Evolutionary conservation across 2,888 invertebrate genomes (phyloP), one percentile per base, ranked within the genome.

Genomic region (Amiota minor): DNA sequence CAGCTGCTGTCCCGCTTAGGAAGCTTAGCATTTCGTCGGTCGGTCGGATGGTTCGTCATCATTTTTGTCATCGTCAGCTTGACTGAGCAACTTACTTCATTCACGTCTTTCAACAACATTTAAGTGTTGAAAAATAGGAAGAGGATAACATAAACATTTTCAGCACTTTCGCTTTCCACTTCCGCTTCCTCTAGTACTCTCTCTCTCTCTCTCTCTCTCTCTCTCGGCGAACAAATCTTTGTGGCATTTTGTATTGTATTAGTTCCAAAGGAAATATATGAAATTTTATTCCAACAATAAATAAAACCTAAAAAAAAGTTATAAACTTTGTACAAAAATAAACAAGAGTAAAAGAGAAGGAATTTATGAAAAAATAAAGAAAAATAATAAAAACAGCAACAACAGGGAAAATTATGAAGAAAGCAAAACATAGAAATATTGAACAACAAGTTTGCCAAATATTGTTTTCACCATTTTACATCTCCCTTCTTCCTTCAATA

Each of bases 231-330:
- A 8, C 35, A 35, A 35, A 35, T 3, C 35, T 3, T 35, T 35
- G 35, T 1, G 35, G 35, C 35, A 6, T 35, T 35, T 35, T 6
- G 35, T 35, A 35, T 35, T 4, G 35, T 35, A 35, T 3, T 35
- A 35, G 35, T 6, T 35, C 35, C 35, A 35, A 35, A 35, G 35
- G 6, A 35, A 35, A 35, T 35, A 35, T 35, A 35, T 6, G 35
- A 35, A 35, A 35, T 35, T 35, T 35, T 35, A 35, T 35, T 35
- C 35, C 35, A 35, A 35, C 45, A 62, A 62, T 62, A 62, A 62
- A 62, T 62, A 62, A 45, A 35, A 45, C 35, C 45, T 62, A 35
- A n/a, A 53, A 53, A n/a, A 62, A 62, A 62, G 62, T 62, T 35
- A 14, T n/a, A 53, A 53, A 53, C 14, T 53, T 53, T 53, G n/a